Conservation (phyloP, 35 echinoderm and acorn worm species). For the Holothuria glaberrima region DNA sequence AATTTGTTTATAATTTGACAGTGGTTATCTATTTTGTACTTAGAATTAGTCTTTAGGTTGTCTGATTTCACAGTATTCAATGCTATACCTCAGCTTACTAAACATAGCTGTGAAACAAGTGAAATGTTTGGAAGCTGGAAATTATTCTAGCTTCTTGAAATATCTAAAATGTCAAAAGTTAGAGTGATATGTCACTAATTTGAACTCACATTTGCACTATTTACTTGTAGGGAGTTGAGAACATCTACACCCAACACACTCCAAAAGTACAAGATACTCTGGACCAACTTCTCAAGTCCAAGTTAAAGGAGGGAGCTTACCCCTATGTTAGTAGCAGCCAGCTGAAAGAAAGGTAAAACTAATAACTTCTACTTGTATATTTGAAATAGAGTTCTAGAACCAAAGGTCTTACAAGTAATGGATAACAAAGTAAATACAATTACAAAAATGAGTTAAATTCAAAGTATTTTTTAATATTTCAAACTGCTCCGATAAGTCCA, state of each 20-base stretch:
- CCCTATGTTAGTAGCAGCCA: slow-evolving; percentile 90
- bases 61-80: too few relatives aligned
- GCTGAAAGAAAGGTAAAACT: slow-evolving; percentile 85
- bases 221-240: slow-evolving; percentile 85
- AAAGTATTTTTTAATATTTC: background rate
- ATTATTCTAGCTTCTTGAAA: background rate
- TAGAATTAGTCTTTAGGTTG: too few relatives aligned
- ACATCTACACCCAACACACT: slow-evolving; percentile 98
- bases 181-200: background rate
- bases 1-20: too few relatives aligned
- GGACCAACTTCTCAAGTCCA: slow-evolving; percentile 90
- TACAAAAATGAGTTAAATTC: background rate
- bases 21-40: too few relatives aligned
- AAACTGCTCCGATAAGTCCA: too few relatives aligned
- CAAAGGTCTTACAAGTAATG: too few relatives aligned
- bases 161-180: background rate
- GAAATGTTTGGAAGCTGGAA: too few relatives aligned
- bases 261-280: slow-evolving; percentile 88
- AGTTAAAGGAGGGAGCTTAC: slow-evolving; percentile 87
- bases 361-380: background rate
- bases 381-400: too few relatives aligned
- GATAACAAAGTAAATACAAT: background rate
- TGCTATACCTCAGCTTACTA: too few relatives aligned
- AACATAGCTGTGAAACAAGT: too few relatives aligned
- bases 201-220: background rate